phyloP scores from a whole-genome alignment of 2,888 invertebrate species.

The Euplagia quadripunctaria region DNA sequence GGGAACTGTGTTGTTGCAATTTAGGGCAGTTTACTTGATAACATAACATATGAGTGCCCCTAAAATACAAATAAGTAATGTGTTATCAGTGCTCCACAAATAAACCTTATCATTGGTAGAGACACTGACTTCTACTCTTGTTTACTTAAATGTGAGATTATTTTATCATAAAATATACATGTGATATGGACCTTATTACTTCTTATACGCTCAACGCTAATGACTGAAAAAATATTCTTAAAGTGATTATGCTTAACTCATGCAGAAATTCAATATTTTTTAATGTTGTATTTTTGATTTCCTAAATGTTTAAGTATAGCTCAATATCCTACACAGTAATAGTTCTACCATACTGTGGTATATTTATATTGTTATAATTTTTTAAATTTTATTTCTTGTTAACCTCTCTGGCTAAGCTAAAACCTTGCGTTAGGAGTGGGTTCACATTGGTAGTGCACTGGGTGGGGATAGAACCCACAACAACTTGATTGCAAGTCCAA shows the following conservation, averaged over 20 bases:
- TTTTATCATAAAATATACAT: slow-evolving; percentile 22
- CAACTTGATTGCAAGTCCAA: too few relatives aligned
- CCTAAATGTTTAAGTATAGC: not conserved
- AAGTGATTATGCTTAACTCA: too few relatives aligned
- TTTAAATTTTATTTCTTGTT: not conserved
- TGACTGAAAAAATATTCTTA: too few relatives aligned
- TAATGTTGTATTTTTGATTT: not conserved
- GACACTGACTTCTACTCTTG: slow-evolving; percentile 45
- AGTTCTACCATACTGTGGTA: not conserved
- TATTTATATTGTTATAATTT: too few relatives aligned
- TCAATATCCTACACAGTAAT: not conserved
- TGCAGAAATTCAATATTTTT: too few relatives aligned
- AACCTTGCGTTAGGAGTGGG: too few relatives aligned
- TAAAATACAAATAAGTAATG: slow-evolving; percentile 37
- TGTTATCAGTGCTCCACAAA: slow-evolving; percentile 58
- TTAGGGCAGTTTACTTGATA: slow-evolving; percentile 2
- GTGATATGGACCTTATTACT: not conserved
- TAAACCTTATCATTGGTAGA: slow-evolving; percentile 60
- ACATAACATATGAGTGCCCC: slow-evolving; percentile 14
- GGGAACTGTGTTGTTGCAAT: not conserved
- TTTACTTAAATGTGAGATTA: slow-evolving; percentile 45
- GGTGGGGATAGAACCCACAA: too few relatives aligned
- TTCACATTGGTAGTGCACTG: too few relatives aligned
- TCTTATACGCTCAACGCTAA: not conserved
- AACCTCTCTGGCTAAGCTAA: too few relatives aligned